These are phyloP conservation scores for Lamellibrachia satsuma DNA, from an alignment of 2,888 invertebrate genomes.

Conservation along the genomic window DNA sequence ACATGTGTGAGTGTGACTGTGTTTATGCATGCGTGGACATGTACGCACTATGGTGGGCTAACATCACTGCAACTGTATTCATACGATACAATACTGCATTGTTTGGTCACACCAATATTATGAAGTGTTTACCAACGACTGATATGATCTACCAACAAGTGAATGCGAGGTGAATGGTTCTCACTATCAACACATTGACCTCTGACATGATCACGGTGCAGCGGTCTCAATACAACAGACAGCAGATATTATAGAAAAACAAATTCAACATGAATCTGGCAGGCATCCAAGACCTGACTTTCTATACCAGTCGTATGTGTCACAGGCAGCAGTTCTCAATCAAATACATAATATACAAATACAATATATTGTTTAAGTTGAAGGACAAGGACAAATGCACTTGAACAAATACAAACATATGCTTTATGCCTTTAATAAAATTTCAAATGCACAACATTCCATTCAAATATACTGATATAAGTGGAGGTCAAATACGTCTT, in stretches of 20 bases:
- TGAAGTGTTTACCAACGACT: background rate
- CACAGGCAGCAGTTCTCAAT: background rate
- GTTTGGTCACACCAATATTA: slow-evolving; percentile 4
- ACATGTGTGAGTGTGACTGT: background rate
- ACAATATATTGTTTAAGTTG: too few relatives aligned
- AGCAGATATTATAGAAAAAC: background rate
- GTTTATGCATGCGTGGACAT: background rate
- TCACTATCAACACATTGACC: background rate
- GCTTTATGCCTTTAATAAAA: too few relatives aligned
- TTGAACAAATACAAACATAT: too few relatives aligned
- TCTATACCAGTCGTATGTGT: background rate
- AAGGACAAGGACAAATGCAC: too few relatives aligned
- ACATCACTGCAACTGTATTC: background rate
- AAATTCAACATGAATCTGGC: background rate
- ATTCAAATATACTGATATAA: too few relatives aligned
- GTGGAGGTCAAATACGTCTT: too few relatives aligned
- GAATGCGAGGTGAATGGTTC: background rate
- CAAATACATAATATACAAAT: too few relatives aligned
- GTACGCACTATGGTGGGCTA: background rate
- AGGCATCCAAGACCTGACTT: background rate
- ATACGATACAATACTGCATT: background rate
- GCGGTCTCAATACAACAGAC: background rate
- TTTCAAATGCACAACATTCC: too few relatives aligned
- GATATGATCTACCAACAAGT: background rate
- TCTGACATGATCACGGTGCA: background rate